Evolutionary conservation across 2,797 vertebrate species (phyloP).

Genomic region (Podarcis siculus): DNA sequence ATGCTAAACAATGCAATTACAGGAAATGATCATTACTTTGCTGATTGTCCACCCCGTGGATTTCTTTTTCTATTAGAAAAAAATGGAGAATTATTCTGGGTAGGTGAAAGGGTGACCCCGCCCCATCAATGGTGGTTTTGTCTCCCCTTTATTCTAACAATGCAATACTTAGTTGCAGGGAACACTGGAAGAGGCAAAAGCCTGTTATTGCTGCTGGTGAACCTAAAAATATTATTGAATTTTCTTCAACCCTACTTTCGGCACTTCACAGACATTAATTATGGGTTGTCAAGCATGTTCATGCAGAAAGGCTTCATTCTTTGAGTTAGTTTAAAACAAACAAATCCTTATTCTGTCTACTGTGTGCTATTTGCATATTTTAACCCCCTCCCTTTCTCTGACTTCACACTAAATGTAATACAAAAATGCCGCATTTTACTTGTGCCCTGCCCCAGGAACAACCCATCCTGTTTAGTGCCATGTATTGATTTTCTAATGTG

Average conservation of each 20-base stretch:
- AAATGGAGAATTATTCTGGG: background rate
- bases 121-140: background rate
- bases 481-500: background rate
- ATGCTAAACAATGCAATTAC: slow-evolving; percentile 6
- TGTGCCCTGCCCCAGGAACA: background rate
- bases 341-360: slow-evolving; percentile 33
- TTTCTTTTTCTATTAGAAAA: background rate
- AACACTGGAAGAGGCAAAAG: background rate
- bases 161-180: slow-evolving; percentile 10
- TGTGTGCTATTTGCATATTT: slow-evolving; percentile 29
- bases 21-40: slow-evolving; percentile 8
- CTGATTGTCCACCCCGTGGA: background rate
- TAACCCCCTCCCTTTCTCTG: background rate
- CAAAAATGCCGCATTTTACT: background rate
- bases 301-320: slow-evolving; percentile 28
- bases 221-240: slow-evolving; percentile 34
- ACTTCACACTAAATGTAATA: slow-evolving; percentile 1
- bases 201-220: slow-evolving; percentile 6
- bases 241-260: slow-evolving; percentile 6
- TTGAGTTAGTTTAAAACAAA: slow-evolving; percentile 29
- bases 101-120: background rate
- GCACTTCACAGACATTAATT: slow-evolving; percentile 29
- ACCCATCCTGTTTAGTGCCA: background rate
- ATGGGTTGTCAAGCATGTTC: slow-evolving; percentile 35
- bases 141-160: background rate